Percentiles rank a stretch among this genome's conserved stretches.
Evolutionary conservation across 2,797 vertebrate genomes (phyloP).

Genomic region (Adelosebastes latens): DNA sequence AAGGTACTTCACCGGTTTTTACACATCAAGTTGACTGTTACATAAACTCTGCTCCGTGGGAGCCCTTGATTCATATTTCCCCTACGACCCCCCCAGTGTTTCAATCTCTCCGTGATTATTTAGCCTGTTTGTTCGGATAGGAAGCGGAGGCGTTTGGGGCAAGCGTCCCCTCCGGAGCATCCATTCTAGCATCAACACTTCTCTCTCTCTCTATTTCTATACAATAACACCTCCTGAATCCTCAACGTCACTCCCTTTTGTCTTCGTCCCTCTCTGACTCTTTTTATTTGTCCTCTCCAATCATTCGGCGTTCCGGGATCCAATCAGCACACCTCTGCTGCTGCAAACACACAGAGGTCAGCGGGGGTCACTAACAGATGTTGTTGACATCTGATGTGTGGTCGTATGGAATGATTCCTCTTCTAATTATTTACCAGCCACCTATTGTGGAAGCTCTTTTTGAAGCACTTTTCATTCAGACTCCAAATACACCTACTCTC

Average conservation of each 20-base stretch:
- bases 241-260: neutral
- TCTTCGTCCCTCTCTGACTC: neutral
- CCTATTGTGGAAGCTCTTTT: neutral
- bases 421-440: neutral
- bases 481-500: neutral
- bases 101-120: neutral
- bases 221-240: neutral
- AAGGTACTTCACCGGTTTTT: neutral
- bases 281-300: neutral
- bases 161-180: neutral
- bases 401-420: neutral
- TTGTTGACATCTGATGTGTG: neutral
- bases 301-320: neutral
- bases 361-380: neutral
- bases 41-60: neutral
- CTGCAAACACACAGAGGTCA: neutral
- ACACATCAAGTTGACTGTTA: neutral
- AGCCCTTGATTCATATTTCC: neutral
- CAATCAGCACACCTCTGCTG: neutral
- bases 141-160: neutral
- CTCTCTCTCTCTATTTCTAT: neutral
- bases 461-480: neutral
- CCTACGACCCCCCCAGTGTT: no score
- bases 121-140: neutral
- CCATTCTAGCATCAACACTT: neutral